These are phyloP conservation scores for Trididemnum miniatum DNA, from an alignment of 23 tunicate species.

Conservation along the genomic window DNA sequence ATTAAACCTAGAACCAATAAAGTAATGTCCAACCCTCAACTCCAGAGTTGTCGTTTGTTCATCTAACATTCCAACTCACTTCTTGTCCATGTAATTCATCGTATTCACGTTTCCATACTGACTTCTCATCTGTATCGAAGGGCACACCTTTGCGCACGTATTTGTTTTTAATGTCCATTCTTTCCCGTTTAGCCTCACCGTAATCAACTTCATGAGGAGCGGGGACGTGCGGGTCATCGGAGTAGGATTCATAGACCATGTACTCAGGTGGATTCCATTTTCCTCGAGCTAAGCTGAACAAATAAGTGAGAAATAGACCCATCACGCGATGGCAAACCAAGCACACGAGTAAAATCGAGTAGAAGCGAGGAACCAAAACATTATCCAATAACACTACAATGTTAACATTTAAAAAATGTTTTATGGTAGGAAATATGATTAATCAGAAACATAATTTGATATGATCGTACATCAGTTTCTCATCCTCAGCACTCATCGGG, in stretches of 20 bases:
- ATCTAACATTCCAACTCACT: no score
- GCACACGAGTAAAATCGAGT: no score
- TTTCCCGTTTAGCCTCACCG: constrained; percentile 45
- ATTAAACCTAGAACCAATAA: no score
- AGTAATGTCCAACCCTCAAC: no score
- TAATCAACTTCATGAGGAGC: constrained; percentile 12
- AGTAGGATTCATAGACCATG: constrained; percentile 62
- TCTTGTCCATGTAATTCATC: constrained; percentile 1
- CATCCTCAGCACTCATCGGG: constrained; percentile 54
- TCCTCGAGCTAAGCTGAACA: constrained; percentile 54
- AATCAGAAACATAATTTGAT: no score
- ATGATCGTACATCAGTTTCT: constrained; percentile 62
- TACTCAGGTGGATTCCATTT: constrained; percentile 84
- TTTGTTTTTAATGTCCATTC: constrained; percentile 56
- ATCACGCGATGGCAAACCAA: no score
- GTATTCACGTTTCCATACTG: constrained; percentile 5
- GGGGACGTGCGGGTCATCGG: background rate
- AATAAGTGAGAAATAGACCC: no score
- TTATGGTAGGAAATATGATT: no score
- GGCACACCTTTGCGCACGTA: constrained; percentile 58
- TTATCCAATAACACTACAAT: no score
- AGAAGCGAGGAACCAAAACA: no score
- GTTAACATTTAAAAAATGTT: no score
- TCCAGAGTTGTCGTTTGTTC: no score
- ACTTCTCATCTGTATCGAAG: constrained; percentile 52